Conservation (phyloP, 2,113 vertebrate species). For the Clinocottus analis region DNA sequence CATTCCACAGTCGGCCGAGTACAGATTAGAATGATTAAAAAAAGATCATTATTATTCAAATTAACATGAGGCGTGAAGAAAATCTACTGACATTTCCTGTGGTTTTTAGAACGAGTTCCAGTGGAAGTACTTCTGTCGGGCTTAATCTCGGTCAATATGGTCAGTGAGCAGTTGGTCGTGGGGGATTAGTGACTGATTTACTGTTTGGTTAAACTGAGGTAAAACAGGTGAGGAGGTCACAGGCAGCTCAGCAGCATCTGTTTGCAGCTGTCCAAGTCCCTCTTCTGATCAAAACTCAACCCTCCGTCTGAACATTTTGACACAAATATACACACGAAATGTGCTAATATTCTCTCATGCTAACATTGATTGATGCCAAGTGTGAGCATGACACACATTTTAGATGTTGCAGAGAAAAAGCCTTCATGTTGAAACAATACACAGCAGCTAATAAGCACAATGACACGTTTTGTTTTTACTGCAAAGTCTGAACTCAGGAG, state of each 20-base stretch:
- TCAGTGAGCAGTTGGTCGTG: slow-evolving; percentile 18
- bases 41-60: neutral
- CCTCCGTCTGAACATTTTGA: slow-evolving; percentile 53
- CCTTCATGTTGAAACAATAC: slow-evolving; percentile 1
- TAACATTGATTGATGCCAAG: slow-evolving; percentile 15
- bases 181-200: slow-evolving; percentile 44
- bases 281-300: slow-evolving; percentile 28
- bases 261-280: slow-evolving; percentile 26
- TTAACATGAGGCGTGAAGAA: neutral
- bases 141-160: slow-evolving; percentile 31
- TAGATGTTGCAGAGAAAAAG: neutral
- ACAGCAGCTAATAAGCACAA: neutral
- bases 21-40: neutral
- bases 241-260: slow-evolving; percentile 39
- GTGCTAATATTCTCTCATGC: slow-evolving; percentile 13
- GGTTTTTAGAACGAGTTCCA: neutral
- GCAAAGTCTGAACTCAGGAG: neutral
- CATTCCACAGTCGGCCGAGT: neutral
- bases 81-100: neutral
- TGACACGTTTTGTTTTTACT: neutral
- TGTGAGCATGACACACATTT: neutral
- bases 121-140: neutral
- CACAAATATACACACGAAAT: slow-evolving; percentile 23
- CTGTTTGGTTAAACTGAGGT: slow-evolving; percentile 43
- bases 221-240: slow-evolving; percentile 44